A percentile compares a stretch with the other conserved stretches of the same genome.
These are phyloP conservation scores for Anastatus disparis DNA, from an alignment of 1,140 invertebrate species.

Conservation along the genomic window DNA sequence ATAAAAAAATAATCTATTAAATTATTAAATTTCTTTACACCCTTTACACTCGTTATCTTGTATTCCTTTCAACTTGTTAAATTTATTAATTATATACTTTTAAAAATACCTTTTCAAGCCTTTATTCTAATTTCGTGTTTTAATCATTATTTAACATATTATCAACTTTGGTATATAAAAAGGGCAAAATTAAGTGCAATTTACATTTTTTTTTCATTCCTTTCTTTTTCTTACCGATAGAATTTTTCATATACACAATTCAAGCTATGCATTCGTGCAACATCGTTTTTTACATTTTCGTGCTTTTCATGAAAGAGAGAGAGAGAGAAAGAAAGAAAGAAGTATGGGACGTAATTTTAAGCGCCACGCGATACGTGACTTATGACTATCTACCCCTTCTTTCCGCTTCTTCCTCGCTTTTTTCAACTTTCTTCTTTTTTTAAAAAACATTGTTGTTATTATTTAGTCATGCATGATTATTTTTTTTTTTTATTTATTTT, in stretches of 20 bases:
- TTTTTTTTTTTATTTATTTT: not conserved
- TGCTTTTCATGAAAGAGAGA: not conserved
- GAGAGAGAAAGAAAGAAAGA: not conserved
- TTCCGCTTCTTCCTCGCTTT: not conserved
- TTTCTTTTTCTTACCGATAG: not conserved
- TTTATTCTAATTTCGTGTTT: too few species aligned
- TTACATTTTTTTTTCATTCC: not conserved
- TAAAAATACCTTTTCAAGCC: too few species aligned
- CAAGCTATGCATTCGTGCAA: constrained; percentile 1
- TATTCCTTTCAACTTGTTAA: too few species aligned
- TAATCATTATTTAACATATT: too few species aligned
- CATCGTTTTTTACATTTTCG: constrained; percentile 15
- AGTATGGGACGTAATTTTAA: constrained; percentile 37
- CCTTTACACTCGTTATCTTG: too few species aligned
- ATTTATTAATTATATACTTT: too few species aligned
- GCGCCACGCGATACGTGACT: constrained; percentile 43
- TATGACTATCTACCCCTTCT: constrained; percentile 31
- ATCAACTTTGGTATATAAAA: too few species aligned
- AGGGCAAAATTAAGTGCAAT: constrained; percentile 25
- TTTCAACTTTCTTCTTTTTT: too few species aligned
- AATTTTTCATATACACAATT: constrained; percentile 13
- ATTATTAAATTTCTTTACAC: too few species aligned
- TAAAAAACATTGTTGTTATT: too few species aligned
- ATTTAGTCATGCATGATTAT: too few species aligned
- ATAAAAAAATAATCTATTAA: too few species aligned